Conservation (phyloP, 2,113 vertebrate genomes). For the Taurulus bubalis region DNA sequence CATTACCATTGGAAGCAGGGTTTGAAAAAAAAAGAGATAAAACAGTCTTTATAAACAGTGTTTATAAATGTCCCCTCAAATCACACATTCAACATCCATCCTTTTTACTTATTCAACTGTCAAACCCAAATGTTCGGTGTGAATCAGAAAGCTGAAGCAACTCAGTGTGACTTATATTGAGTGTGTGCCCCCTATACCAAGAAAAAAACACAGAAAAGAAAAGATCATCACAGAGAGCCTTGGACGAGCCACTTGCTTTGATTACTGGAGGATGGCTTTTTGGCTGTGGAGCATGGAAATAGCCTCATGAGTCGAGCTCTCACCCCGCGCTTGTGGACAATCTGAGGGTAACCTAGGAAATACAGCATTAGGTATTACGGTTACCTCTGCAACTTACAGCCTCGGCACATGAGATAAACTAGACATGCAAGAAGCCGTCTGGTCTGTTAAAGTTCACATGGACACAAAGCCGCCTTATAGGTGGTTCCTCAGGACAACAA, state of each 20-base stretch:
- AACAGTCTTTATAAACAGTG: background rate
- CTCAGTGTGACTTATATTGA: background rate
- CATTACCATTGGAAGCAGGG: background rate
- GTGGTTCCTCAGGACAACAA: constrained; percentile 73
- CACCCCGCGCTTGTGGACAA: constrained; percentile 89
- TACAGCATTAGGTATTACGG: constrained; percentile 80
- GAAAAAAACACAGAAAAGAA: constrained; percentile 1
- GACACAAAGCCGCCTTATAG: background rate
- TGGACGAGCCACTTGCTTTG: constrained; percentile 92
- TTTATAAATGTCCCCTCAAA: background rate
- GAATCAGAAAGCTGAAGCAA: background rate
- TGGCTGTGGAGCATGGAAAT: constrained; percentile 90
- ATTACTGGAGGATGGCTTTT: constrained; percentile 89
- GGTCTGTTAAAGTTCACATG: constrained; percentile 13
- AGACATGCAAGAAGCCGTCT: constrained; percentile 43
- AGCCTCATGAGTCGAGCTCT: constrained; percentile 94
- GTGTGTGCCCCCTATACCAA: background rate
- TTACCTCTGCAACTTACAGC: constrained; percentile 63
- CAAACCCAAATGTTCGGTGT: background rate
- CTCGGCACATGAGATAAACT: constrained; percentile 17
- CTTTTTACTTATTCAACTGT: background rate
- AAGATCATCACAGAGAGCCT: constrained; percentile 42
- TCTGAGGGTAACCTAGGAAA: constrained; percentile 94
- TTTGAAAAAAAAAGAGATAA: too few relatives aligned
- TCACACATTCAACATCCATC: constrained; percentile 1